Evolutionary conservation across 1,140 invertebrate species (phyloP).

Genomic region (Drosophila guanche): DNA sequence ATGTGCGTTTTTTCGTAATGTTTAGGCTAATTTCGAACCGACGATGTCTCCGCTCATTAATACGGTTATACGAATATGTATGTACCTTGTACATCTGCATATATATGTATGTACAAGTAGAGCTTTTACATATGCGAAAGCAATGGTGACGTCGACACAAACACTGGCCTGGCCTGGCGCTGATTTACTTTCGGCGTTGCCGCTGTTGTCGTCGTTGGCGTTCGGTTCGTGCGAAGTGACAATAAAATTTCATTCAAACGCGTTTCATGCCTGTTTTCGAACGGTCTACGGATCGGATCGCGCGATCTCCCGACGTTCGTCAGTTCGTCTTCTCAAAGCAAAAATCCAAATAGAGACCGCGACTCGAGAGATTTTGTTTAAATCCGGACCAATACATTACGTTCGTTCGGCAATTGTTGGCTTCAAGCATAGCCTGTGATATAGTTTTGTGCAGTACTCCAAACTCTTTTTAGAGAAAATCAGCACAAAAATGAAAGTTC

Average conservation of each 20-base stretch:
- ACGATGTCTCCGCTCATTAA: constrained; percentile 66
- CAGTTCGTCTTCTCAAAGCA: constrained; percentile 29
- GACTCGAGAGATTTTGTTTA: too few relatives aligned
- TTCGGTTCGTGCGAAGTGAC: constrained; percentile 59
- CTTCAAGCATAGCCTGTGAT: too few relatives aligned
- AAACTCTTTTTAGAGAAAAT: neutral
- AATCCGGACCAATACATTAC: neutral
- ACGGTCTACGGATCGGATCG: constrained; percentile 66
- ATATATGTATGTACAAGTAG: constrained; percentile 41
- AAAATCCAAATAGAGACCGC: neutral
- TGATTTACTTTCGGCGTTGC: constrained; percentile 16
- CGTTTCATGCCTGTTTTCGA: constrained; percentile 75
- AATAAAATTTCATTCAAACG: constrained; percentile 81
- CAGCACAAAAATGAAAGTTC: constrained; percentile 75
- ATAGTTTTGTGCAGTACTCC: too few relatives aligned
- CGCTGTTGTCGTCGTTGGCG: constrained; percentile 1
- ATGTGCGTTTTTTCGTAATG: constrained; percentile 74
- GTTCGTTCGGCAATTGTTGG: neutral
- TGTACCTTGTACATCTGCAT: neutral
- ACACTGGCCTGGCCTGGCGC: neutral
- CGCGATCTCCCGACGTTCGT: constrained; percentile 37
- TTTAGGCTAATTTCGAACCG: constrained; percentile 56
- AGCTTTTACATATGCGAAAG: constrained; percentile 69
- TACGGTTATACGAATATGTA: constrained; percentile 18
- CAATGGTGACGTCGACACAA: constrained; percentile 15